Evolutionary conservation across 2,113 vertebrate species (phyloP).

Genomic region (Thermophis baileyi): DNA sequence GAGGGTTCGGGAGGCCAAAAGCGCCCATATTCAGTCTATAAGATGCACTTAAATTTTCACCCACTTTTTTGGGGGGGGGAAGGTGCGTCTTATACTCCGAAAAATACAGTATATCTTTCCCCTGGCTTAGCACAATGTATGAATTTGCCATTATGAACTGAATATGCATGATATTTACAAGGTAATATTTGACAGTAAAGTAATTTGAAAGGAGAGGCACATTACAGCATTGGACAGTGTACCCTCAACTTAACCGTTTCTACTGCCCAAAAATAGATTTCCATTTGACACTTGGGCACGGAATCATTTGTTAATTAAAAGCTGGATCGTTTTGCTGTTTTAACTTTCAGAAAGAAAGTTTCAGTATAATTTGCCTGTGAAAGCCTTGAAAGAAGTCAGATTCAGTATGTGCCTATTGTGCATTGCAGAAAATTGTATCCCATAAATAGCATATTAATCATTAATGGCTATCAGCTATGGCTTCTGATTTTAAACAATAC

Average conservation of each 20-base stretch:
- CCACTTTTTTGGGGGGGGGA: no score
- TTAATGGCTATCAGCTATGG: constrained; percentile 40
- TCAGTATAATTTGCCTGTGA: neutral
- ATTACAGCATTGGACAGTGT: neutral
- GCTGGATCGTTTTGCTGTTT: rapidly evolving
- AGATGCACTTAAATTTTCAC: no score
- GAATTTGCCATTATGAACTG: neutral
- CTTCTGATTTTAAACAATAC: constrained; percentile 45
- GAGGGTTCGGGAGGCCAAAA: no score
- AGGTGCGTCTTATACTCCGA: no score
- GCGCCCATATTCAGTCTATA: no score
- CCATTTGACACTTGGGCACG: neutral
- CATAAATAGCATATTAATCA: constrained; percentile 21
- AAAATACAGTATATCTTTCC: neutral
- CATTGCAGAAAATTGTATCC: constrained; percentile 9
- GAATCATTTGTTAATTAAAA: rapidly evolving
- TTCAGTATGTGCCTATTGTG: neutral
- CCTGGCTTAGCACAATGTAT: neutral
- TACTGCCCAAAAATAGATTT: neutral
- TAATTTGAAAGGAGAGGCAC: neutral
- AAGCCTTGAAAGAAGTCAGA: constrained; percentile 16
- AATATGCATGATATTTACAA: neutral
- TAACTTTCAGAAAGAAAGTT: neutral
- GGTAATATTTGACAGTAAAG: neutral
- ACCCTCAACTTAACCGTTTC: neutral